Percentiles rank a stretch among this genome's conserved stretches.
phyloP scores from a whole-genome alignment of 2,797 vertebrate genomes.

The Micrastur ruficollis region DNA sequence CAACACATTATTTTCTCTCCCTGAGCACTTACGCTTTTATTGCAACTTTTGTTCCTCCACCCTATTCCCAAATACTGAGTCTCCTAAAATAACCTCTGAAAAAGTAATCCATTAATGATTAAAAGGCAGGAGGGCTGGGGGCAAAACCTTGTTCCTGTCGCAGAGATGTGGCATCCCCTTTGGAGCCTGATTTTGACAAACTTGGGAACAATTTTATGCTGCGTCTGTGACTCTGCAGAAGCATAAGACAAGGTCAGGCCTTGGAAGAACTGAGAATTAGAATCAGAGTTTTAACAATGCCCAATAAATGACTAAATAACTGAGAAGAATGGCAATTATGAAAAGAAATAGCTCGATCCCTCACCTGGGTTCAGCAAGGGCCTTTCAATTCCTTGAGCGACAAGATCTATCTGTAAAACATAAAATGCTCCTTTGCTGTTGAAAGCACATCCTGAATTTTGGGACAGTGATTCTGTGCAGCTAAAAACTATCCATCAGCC shows the following conservation, averaged over 20 bases:
- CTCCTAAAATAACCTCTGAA: background rate
- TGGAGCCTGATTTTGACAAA: background rate
- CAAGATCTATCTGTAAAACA: background rate
- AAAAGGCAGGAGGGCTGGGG: background rate
- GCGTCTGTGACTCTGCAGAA: background rate
- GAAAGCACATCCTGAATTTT: background rate
- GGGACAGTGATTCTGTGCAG: background rate
- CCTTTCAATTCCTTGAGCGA: background rate
- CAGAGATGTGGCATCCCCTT: background rate
- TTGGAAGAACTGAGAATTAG: background rate
- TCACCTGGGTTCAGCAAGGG: background rate
- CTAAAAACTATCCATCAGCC: background rate
- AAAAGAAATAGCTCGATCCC: background rate
- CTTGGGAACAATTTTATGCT: background rate
- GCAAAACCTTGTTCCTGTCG: background rate
- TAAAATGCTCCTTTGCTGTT: background rate
- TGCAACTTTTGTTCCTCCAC: background rate
- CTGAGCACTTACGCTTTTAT: background rate
- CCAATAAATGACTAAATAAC: background rate
- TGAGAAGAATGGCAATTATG: background rate
- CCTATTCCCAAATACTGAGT: background rate
- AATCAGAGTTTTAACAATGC: background rate
- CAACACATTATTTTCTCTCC: background rate
- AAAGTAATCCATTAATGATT: background rate
- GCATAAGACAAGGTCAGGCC: background rate